Percentiles rank a stretch among this genome's conserved stretches.
Conservation (phyloP, 2,113 vertebrate genomes). For the Zosterops borbonicus region DNA sequence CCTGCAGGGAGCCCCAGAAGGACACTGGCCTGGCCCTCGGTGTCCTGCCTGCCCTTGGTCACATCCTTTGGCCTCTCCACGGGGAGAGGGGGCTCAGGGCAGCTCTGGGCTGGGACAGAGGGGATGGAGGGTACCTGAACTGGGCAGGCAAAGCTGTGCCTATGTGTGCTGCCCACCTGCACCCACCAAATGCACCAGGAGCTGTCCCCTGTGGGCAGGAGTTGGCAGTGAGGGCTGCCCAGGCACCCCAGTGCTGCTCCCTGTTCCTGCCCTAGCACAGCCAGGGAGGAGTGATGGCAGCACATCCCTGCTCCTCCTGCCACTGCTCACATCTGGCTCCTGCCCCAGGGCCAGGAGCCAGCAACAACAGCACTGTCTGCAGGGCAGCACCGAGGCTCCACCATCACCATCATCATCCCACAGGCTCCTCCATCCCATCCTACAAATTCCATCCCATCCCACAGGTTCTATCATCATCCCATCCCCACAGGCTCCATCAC, state of each 20-base stretch:
- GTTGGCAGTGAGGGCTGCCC: not conserved
- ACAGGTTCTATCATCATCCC: not conserved
- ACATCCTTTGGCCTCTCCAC: not conserved
- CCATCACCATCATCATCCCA: not conserved
- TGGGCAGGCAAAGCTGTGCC: not conserved
- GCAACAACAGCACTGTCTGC: not conserved
- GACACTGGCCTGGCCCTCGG: rapidly evolving
- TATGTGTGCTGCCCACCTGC: rapidly evolving
- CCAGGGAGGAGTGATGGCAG: not conserved
- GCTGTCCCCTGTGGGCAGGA: rapidly evolving
- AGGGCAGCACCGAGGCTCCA: not conserved
- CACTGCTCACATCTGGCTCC: not conserved
- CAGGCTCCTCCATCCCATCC: not conserved
- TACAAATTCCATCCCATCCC: not conserved
- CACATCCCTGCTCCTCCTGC: not conserved
- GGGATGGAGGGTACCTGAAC: not conserved
- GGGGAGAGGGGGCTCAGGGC: not conserved
- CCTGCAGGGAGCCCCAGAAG: not conserved
- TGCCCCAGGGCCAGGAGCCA: not conserved
- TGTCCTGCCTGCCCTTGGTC: not conserved
- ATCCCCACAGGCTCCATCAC: not conserved
- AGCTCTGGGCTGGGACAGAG: not conserved
- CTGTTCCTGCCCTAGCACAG: not conserved
- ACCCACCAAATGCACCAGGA: not conserved
- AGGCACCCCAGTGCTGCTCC: not conserved